Evolutionary conservation across 1,140 invertebrate genomes (phyloP).

Genomic region (Oryctes rhinoceros): DNA sequence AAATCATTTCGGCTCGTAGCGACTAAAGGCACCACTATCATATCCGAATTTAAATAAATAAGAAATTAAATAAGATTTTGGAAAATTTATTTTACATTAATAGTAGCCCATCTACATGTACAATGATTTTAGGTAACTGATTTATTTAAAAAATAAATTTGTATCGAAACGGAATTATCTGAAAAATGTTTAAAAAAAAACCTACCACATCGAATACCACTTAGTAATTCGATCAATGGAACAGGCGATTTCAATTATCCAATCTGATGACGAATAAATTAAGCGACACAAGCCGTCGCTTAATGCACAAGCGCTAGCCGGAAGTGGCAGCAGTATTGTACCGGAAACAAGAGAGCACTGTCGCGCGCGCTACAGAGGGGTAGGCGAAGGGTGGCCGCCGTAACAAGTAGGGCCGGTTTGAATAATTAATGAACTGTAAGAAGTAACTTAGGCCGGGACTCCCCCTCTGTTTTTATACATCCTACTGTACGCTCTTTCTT

Average conservation of each 20-base stretch:
- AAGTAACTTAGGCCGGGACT: slow-evolving; percentile 57
- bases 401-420: slow-evolving; percentile 57
- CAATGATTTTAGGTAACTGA: too few species aligned
- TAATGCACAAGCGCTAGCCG: slow-evolving; percentile 47
- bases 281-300: slow-evolving; percentile 46
- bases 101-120: too few species aligned
- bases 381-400: slow-evolving; percentile 47
- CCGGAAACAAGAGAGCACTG: slow-evolving; percentile 46
- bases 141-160: too few species aligned
- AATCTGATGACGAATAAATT: slow-evolving; percentile 46
- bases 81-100: too few species aligned
- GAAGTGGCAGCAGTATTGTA: slow-evolving; percentile 49
- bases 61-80: too few species aligned
- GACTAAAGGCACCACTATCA: too few species aligned
- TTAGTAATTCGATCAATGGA: slow-evolving; percentile 33
- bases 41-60: too few species aligned
- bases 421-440: slow-evolving; percentile 55
- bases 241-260: slow-evolving; percentile 44
- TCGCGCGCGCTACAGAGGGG: slow-evolving; percentile 20
- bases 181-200: slow-evolving; percentile 18
- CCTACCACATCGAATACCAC: not conserved
- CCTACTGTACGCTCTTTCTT: slow-evolving; percentile 40
- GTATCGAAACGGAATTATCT: not conserved
- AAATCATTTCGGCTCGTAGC: too few species aligned
- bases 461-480: slow-evolving; percentile 54